These are phyloP conservation scores for Dinomys branickii DNA, from an alignment of 2,113 vertebrate species.

Conservation along the genomic window DNA sequence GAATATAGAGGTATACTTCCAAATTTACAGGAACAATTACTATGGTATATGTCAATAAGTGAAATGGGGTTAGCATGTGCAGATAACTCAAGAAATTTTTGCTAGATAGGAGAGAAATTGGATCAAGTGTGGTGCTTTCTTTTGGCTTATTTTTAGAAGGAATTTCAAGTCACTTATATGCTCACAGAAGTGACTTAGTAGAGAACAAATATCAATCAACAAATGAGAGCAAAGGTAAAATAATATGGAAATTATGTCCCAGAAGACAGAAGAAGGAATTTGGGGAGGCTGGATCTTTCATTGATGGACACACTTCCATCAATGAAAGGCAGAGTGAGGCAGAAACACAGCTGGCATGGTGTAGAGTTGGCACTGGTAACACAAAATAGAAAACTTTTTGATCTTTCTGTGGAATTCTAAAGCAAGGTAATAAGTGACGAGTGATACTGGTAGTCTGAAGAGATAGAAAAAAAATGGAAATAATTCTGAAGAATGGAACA, in stretches of 20 bases:
- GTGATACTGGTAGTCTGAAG: neutral
- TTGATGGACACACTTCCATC: accelerated
- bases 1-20: neutral
- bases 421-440: neutral
- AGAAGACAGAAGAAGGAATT: neutral
- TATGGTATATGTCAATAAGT: neutral
- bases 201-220: neutral
- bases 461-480: neutral
- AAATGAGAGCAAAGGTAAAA: neutral
- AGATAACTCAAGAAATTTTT: neutral
- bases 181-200: neutral
- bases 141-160: neutral
- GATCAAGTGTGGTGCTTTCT: neutral
- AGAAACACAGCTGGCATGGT: neutral
- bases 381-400: neutral
- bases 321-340: neutral
- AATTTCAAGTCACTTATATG: neutral
- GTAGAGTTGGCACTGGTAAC: neutral
- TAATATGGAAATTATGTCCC: neutral
- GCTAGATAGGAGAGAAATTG: neutral
- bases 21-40: neutral
- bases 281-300: neutral
- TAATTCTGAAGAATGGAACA: neutral
- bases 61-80: neutral
- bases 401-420: neutral